Percentiles rank a stretch among this genome's conserved stretches.
Evolutionary conservation across 1,140 invertebrate genomes (phyloP).

Genomic region (Cherax destructor): DNA sequence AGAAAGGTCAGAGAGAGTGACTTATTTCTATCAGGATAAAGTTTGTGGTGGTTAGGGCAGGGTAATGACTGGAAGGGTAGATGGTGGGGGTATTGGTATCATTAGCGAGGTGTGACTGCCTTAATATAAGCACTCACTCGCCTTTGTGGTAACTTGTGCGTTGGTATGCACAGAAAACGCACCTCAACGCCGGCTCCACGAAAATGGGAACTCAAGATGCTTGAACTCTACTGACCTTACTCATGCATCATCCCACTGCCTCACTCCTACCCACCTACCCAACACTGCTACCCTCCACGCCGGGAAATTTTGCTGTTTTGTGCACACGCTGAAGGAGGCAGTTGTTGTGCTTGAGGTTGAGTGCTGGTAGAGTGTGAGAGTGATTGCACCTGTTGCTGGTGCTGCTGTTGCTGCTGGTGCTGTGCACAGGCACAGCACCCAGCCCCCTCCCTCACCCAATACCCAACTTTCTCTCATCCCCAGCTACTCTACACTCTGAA

Average conservation of each 20-base stretch:
- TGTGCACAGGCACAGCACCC: slow-evolving; percentile 11
- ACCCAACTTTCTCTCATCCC: slow-evolving; percentile 53
- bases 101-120: slow-evolving; percentile 11
- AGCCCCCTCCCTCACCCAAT: slow-evolving; percentile 43
- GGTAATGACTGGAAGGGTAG: neutral
- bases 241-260: slow-evolving; percentile 25
- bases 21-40: no score
- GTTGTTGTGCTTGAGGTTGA: neutral
- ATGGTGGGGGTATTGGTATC: neutral
- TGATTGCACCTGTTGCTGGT: slow-evolving; percentile 48
- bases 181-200: slow-evolving; percentile 21
- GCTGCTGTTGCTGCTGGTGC: slow-evolving; percentile 11
- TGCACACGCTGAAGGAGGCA: neutral
- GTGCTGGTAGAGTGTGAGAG: slow-evolving; percentile 10
- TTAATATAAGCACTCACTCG: slow-evolving; percentile 54
- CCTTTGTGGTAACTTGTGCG: slow-evolving; percentile 44
- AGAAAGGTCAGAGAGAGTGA: no score
- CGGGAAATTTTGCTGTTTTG: neutral
- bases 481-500: slow-evolving; percentile 41
- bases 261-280: neutral
- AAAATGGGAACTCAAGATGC: slow-evolving; percentile 60
- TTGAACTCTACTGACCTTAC: slow-evolving; percentile 62
- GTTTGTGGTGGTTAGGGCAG: no score
- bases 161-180: slow-evolving; percentile 57
- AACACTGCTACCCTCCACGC: no score